These are phyloP conservation scores for Chaenocephalus aceratus DNA, from an alignment of 2,113 vertebrate species.

Conservation along the genomic window DNA sequence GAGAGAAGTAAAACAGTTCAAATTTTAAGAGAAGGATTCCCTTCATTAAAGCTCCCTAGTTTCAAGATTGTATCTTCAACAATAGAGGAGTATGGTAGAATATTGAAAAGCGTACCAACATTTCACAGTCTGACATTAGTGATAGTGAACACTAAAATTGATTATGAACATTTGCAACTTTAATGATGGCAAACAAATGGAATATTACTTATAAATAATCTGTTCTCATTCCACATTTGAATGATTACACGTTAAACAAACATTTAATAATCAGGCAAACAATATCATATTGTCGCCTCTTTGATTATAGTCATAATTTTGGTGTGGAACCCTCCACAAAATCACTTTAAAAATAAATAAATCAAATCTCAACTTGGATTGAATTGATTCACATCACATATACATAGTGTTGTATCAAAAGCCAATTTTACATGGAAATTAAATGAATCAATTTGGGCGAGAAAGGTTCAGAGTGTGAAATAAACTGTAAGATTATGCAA, in stretches of 20 bases:
- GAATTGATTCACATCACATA: not conserved
- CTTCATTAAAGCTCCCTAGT: not conserved
- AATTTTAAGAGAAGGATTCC: not conserved
- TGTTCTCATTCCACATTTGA: not conserved
- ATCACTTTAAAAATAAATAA: not conserved
- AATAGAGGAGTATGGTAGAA: not conserved
- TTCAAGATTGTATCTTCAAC: not conserved
- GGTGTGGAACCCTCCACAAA: not conserved
- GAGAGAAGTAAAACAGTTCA: not conserved
- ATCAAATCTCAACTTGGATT: not conserved
- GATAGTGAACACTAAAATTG: not conserved
- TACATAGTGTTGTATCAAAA: not conserved
- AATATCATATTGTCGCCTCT: not conserved
- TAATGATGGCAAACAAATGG: not conserved
- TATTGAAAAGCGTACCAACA: not conserved
- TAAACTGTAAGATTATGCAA: conserved; percentile 10
- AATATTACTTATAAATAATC: not conserved
- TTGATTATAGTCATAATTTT: not conserved
- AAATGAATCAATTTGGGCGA: not conserved
- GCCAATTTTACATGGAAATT: not conserved
- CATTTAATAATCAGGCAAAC: not conserved
- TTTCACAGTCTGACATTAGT: not conserved
- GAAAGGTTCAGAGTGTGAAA: not conserved
- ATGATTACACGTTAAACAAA: not conserved
- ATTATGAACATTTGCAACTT: not conserved